Evolutionary conservation across 2,797 vertebrate species (phyloP), one percentile per base, ranked within the genome.

Genomic region (Danio jaintianensis): DNA sequence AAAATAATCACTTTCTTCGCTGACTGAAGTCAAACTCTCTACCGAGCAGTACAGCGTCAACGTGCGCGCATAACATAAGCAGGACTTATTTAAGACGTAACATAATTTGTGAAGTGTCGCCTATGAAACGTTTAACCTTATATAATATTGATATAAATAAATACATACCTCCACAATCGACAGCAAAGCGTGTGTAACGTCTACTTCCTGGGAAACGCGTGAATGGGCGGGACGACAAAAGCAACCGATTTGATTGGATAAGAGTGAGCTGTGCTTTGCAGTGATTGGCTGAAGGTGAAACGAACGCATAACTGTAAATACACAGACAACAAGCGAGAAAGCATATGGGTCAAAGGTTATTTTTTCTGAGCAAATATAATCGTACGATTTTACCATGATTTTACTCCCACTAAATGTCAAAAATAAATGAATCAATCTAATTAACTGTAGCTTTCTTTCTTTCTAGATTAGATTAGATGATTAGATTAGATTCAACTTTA

Each of bases 131-230:
- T 0, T 7, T 13, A 48, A 58, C 1, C 6, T 42, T 66, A 16
- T 4, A 13, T 5, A 5, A 42, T 1, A 70, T 2, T 22, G 12
- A 52, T n/a, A 36, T 43, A 18, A 15, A 20, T 48, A n/a, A 75
- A 68, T 6, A 61, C 62, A 69, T 18, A 67, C 79, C 71, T 50
- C 5, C 45, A 18, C 2, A 38, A 42, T 29, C 38, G n/a, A 48
- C 43, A 1, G 6, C 20, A 16, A 20, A 45, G 42, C n/a, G 45
- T 75, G 42, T 16, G 4, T 9, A 15, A 15, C 15, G 0, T 18
- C 15, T 53, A 75, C 79, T 81, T 81, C 79, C 79, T 81, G 10
- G 29, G 43, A 62, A 69, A 75, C 63, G 72, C 36, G 63, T 53
- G 72, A 75, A 81, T 43, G 40, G 79, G 79, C 55, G 79, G 79